These are phyloP conservation scores for Symphodus melops DNA, from an alignment of 2,113 vertebrate species.

Conservation along the genomic window DNA sequence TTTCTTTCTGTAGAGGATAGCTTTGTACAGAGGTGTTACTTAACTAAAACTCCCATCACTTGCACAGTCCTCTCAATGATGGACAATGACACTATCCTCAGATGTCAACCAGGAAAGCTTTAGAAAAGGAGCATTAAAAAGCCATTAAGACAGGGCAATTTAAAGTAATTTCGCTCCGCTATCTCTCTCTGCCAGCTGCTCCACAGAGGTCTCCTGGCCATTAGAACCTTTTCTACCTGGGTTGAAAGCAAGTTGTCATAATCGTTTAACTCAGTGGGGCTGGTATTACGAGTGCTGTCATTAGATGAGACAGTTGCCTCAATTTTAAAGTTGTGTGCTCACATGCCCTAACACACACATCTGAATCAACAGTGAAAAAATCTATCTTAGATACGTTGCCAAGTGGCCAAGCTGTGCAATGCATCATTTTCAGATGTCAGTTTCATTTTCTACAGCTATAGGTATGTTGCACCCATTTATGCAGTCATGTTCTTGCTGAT, in stretches of 20 bases:
- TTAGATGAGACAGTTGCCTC: constrained; percentile 24
- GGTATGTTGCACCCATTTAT: background rate
- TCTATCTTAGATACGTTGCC: background rate
- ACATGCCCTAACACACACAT: background rate
- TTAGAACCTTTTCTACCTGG: constrained; percentile 42
- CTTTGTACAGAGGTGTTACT: background rate
- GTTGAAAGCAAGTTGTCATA: constrained; percentile 27
- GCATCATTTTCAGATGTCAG: background rate
- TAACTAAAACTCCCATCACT: background rate
- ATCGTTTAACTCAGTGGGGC: constrained; percentile 23
- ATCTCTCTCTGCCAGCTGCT: constrained; percentile 14
- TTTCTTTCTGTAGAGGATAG: background rate
- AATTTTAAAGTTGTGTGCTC: background rate
- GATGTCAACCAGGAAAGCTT: constrained; percentile 24
- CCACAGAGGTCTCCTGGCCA: constrained; percentile 22
- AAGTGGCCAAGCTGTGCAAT: background rate
- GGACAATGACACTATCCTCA: constrained; percentile 16
- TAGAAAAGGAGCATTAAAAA: constrained; percentile 47
- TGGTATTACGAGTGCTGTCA: constrained; percentile 2
- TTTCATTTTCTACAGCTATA: too few species aligned
- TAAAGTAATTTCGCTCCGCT: constrained; percentile 34
- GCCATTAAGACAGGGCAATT: constrained; percentile 40
- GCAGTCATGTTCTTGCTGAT: background rate
- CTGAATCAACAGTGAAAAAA: background rate
- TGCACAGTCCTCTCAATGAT: background rate